Conservation (phyloP, 92 coral and sea anemone genomes). For the Phenganax marumi region DNA sequence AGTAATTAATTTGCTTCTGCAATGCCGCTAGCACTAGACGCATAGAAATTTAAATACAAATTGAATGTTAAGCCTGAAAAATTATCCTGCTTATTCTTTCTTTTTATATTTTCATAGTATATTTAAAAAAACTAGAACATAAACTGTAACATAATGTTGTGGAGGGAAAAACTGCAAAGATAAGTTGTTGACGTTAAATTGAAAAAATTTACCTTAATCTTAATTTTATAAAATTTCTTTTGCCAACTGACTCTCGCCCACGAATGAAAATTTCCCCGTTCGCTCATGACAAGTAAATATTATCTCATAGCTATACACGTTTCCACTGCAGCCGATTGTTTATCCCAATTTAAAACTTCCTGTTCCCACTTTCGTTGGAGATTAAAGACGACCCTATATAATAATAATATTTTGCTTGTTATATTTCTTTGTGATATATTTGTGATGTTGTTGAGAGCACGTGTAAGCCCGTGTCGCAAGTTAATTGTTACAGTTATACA, state of each 20-base stretch:
- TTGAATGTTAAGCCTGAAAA: constrained; percentile 1
- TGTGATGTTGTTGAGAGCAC: constrained; percentile 35
- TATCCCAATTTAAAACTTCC: constrained; percentile 14
- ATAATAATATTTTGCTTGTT: constrained; percentile 17
- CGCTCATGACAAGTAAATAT: background rate
- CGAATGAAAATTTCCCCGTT: background rate
- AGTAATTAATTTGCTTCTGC: constrained; percentile 19
- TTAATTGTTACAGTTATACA: constrained; percentile 34
- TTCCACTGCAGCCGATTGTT: constrained; percentile 1
- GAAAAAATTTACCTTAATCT: no score
- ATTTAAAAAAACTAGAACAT: no score
- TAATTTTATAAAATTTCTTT: no score
- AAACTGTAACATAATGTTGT: no score
- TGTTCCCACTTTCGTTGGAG: constrained; percentile 1
- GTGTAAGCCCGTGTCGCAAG: constrained; percentile 36
- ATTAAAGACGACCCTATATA: background rate
- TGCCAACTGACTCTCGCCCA: no score
- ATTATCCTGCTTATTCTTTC: background rate
- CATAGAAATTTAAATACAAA: constrained; percentile 20
- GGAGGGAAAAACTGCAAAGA: no score
- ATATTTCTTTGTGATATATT: constrained; percentile 32
- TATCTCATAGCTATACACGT: background rate
- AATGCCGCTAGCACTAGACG: constrained; percentile 2
- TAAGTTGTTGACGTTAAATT: no score
- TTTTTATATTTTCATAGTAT: background rate